A percentile compares a stretch with the other conserved stretches of the same genome.
These are phyloP conservation scores for Tetrapedia diversipes DNA, from an alignment of 2,888 invertebrate species.

Conservation along the genomic window DNA sequence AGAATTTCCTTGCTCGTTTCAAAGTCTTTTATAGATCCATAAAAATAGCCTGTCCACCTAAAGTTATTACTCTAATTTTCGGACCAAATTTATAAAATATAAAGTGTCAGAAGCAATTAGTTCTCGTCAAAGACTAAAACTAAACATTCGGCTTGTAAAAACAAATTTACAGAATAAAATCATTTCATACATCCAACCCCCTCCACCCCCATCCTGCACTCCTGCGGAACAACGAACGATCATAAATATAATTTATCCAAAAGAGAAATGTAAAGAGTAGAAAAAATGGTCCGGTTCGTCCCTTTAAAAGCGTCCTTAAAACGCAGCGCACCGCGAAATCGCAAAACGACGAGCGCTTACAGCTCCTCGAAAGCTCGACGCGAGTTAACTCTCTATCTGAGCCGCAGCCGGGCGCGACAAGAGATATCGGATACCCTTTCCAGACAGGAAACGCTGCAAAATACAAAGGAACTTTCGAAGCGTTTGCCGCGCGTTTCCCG, in stretches of 20 bases:
- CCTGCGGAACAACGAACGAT: background rate
- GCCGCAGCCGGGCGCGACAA: constrained; percentile 18
- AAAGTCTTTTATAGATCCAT: too few relatives aligned
- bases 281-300: background rate
- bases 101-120: too few relatives aligned
- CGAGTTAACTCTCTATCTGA: constrained; percentile 7
- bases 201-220: too few relatives aligned
- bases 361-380: constrained; percentile 9
- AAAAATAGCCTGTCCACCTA: too few relatives aligned
- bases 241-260: background rate
- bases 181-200: too few relatives aligned
- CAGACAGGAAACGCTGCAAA: constrained; percentile 30
- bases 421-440: constrained; percentile 40
- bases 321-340: background rate
- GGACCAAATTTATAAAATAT: too few relatives aligned
- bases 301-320: constrained; percentile 16
- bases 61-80: too few relatives aligned
- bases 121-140: too few relatives aligned
- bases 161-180: too few relatives aligned
- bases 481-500: constrained; percentile 35
- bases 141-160: too few relatives aligned
- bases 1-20: too few relatives aligned
- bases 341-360: constrained; percentile 10
- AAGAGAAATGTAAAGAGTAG: background rate
- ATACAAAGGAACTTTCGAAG: constrained; percentile 45